Conservation (phyloP, 2,797 vertebrate genomes). For the Protosalanx chinensis region DNA sequence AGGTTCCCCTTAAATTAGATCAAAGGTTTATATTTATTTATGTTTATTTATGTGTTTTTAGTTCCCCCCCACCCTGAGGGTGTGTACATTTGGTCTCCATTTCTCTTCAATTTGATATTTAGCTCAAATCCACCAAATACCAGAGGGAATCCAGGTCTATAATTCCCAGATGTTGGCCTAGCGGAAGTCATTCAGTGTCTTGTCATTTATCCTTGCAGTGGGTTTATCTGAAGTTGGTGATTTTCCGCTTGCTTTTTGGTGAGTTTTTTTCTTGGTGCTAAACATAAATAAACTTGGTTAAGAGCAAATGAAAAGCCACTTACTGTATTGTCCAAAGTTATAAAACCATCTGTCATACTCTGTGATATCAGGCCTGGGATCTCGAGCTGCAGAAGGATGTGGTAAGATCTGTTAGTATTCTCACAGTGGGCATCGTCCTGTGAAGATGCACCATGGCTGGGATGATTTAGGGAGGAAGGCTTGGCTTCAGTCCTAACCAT, state of each 20-base stretch:
- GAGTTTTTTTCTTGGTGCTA: neutral
- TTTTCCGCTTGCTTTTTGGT: slow-evolving; percentile 23
- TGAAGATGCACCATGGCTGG: slow-evolving; percentile 53
- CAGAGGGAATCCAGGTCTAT: slow-evolving; percentile 49
- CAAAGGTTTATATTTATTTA: slow-evolving; percentile 23
- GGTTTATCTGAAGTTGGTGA: slow-evolving; percentile 24
- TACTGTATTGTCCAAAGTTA: slow-evolving; percentile 77
- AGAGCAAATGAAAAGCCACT: slow-evolving; percentile 62
- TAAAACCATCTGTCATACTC: slow-evolving; percentile 79
- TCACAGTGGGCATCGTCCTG: slow-evolving; percentile 46
- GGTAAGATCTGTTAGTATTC: slow-evolving; percentile 66
- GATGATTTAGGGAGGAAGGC: slow-evolving; percentile 42
- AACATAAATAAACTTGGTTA: neutral
- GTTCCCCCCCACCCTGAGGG: slow-evolving; percentile 38
- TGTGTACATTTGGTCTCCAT: slow-evolving; percentile 28
- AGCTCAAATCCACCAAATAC: slow-evolving; percentile 37
- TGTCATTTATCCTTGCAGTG: slow-evolving; percentile 32
- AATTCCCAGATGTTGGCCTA: slow-evolving; percentile 45
- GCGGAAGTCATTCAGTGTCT: slow-evolving; percentile 39
- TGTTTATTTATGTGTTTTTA: slow-evolving; percentile 26
- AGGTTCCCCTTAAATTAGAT: neutral
- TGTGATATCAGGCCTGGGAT: slow-evolving; percentile 74
- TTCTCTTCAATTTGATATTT: slow-evolving; percentile 33
- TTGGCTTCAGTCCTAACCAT: slow-evolving; percentile 33
- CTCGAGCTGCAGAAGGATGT: slow-evolving; percentile 73